Percentiles rank a stretch among this genome's conserved stretches.
These are phyloP conservation scores for Augochlora pura DNA, from an alignment of 1,140 invertebrate genomes.

Conservation along the genomic window DNA sequence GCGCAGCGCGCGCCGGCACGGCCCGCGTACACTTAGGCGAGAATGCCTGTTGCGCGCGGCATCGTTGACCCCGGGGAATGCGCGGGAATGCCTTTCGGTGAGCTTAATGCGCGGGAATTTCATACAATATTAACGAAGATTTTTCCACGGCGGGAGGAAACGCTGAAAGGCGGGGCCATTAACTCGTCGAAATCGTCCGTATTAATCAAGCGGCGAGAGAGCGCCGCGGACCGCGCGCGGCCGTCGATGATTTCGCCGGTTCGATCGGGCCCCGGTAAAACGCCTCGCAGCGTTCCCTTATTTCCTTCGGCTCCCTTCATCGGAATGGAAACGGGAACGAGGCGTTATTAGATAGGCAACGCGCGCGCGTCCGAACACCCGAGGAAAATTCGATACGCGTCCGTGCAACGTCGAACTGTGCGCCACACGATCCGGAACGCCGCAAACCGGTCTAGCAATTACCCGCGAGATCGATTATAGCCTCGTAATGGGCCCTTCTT, in stretches of 20 bases:
- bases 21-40: slow-evolving; percentile 15
- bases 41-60: slow-evolving; percentile 41
- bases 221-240: not conserved
- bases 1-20: no score
- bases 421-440: slow-evolving; percentile 41
- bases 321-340: slow-evolving; percentile 30
- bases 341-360: slow-evolving; percentile 35
- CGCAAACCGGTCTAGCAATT: slow-evolving; percentile 60
- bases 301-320: no score
- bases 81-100: slow-evolving; percentile 35
- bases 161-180: slow-evolving; percentile 39
- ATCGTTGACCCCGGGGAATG: slow-evolving; percentile 59
- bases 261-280: slow-evolving; percentile 2
- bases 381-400: slow-evolving; percentile 30
- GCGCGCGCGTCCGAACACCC: not conserved
- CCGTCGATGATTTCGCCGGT: not conserved
- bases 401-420: slow-evolving; percentile 37
- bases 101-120: slow-evolving; percentile 49
- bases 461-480: slow-evolving; percentile 58
- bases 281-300: no score
- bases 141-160: slow-evolving; percentile 41
- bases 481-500: slow-evolving; percentile 50
- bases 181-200: slow-evolving; percentile 50
- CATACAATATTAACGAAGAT: slow-evolving; percentile 61
- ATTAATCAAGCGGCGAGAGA: slow-evolving; percentile 47